Conservation (phyloP, 2,113 vertebrate genomes). For the Sphaerodactylus townsendi region DNA sequence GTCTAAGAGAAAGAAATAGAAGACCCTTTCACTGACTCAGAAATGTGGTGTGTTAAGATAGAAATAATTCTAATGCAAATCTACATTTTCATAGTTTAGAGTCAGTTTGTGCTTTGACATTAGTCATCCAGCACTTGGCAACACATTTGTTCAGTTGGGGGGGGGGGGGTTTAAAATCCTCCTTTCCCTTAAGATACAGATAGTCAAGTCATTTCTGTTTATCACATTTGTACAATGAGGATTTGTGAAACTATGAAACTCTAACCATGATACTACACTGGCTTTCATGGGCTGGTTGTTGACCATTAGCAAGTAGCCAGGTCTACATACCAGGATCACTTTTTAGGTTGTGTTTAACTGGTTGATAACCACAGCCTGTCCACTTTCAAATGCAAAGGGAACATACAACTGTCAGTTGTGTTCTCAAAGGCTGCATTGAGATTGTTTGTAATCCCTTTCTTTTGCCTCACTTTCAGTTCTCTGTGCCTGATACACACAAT, state of each 20-base stretch:
- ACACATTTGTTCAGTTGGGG: neutral
- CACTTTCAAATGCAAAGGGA: neutral
- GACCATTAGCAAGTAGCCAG: too few species aligned
- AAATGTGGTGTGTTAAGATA: constrained; percentile 14
- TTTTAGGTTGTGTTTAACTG: neutral
- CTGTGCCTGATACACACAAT: too few species aligned
- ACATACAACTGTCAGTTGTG: too few species aligned
- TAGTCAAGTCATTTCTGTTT: too few species aligned
- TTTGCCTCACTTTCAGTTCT: too few species aligned
- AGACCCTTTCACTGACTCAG: constrained; percentile 2
- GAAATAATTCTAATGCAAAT: constrained; percentile 7
- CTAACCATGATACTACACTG: too few species aligned
- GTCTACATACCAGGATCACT: neutral
- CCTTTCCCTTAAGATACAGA: neutral
- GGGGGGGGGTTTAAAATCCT: neutral
- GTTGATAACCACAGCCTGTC: neutral
- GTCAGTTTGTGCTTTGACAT: neutral
- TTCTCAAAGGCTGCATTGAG: too few species aligned
- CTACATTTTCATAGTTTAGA: constrained; percentile 4
- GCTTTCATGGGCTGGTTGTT: too few species aligned
- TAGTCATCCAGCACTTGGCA: neutral
- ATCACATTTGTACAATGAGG: too few species aligned
- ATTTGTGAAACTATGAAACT: too few species aligned
- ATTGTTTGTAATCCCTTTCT: too few species aligned
- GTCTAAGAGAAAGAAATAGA: neutral